These are phyloP conservation scores for Cosmia pyralina DNA, from an alignment of 2,888 invertebrate species.

Conservation along the genomic window DNA sequence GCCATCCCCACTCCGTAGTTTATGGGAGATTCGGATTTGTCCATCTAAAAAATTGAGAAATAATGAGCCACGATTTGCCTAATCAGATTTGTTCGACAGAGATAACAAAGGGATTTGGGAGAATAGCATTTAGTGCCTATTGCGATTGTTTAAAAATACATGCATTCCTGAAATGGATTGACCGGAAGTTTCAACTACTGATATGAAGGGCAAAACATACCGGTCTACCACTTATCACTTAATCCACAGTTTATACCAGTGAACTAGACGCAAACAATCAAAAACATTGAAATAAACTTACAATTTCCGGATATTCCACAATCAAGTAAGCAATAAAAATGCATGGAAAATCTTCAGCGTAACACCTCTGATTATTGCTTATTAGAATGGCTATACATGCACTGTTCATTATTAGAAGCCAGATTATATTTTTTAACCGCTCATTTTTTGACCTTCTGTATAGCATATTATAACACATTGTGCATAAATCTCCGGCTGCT, in stretches of 20 bases:
- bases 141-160: not conserved
- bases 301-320: constrained; percentile 75
- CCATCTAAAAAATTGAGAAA: constrained; percentile 43
- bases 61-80: not conserved
- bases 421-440: constrained; percentile 53
- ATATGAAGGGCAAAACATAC: too few relatives aligned
- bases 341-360: constrained; percentile 73
- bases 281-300: constrained; percentile 64
- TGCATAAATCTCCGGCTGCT: constrained; percentile 35
- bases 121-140: not conserved
- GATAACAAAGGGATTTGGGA: not conserved
- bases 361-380: constrained; percentile 63
- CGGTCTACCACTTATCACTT: too few relatives aligned
- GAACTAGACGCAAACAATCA: not conserved
- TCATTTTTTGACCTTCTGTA: constrained; percentile 40
- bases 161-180: not conserved
- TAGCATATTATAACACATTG: constrained; percentile 54
- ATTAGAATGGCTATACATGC: constrained; percentile 61
- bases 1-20: constrained; percentile 92
- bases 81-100: not conserved
- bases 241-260: too few relatives aligned
- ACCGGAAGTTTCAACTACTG: constrained; percentile 10
- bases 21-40: constrained; percentile 63
- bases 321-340: constrained; percentile 73
- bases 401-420: constrained; percentile 59